Evolutionary conservation across 2,888 invertebrate species (phyloP).

Genomic region (Lasioglossum vierecki): DNA sequence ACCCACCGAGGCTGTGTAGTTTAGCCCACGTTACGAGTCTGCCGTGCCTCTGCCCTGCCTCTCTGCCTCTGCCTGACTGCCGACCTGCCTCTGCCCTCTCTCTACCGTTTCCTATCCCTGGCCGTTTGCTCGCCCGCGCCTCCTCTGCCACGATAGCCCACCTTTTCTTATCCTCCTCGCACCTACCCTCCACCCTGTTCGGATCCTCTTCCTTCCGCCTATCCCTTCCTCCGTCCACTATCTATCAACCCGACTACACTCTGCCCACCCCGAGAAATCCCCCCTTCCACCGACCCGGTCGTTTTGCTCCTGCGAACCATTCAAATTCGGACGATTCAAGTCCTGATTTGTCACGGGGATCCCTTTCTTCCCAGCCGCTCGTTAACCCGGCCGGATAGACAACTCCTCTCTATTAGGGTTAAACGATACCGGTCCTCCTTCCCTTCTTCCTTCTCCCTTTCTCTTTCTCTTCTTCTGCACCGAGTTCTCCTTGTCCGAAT

Average conservation of each 20-base stretch:
- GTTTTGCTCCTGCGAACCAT: not conserved
- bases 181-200: constrained; percentile 36
- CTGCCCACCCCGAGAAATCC: not conserved
- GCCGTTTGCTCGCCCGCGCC: constrained; percentile 78
- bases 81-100: constrained; percentile 52
- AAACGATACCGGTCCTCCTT: constrained; percentile 6
- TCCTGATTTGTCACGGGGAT: constrained; percentile 24
- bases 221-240: constrained; percentile 9
- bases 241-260: constrained; percentile 18
- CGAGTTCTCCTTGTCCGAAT: not conserved
- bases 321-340: constrained; percentile 22
- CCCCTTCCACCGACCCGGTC: not conserved
- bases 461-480: not conserved
- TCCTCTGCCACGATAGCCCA: constrained; percentile 65
- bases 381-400: constrained; percentile 13
- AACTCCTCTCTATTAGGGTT: constrained; percentile 19
- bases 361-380: constrained; percentile 14
- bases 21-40: constrained; percentile 81
- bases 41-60: constrained; percentile 68
- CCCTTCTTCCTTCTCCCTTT: not conserved
- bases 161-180: constrained; percentile 55
- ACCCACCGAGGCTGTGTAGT: constrained; percentile 81
- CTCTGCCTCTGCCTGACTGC: constrained; percentile 67
- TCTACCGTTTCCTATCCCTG: constrained; percentile 67
- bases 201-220: not conserved